These are phyloP conservation scores for Stictonetta naevosa DNA, from an alignment of 2,113 vertebrate species.

Conservation along the genomic window DNA sequence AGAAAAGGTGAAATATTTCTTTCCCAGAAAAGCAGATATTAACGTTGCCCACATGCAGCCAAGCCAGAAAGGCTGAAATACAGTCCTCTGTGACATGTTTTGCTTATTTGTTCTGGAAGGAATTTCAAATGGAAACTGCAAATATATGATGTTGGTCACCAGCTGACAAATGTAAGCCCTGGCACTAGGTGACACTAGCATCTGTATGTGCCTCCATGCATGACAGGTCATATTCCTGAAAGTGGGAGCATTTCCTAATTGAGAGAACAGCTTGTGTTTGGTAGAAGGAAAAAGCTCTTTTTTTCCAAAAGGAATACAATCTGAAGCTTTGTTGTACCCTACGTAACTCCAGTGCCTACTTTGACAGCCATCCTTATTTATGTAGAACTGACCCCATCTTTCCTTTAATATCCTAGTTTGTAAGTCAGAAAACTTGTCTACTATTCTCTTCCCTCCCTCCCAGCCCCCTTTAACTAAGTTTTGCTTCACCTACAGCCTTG, in stretches of 20 bases:
- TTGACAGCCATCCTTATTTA: neutral
- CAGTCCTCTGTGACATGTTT: neutral
- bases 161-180: neutral
- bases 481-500: neutral
- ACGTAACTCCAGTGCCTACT: neutral
- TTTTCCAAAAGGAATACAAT: neutral
- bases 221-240: neutral
- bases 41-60: rapidly evolving
- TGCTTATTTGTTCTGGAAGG: neutral
- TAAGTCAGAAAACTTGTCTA: neutral
- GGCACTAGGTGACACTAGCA: neutral
- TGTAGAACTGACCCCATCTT: neutral
- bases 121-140: neutral
- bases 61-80: neutral
- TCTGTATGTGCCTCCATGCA: neutral
- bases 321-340: neutral
- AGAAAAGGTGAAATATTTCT: neutral
- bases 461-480: neutral
- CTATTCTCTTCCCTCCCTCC: rapidly evolving
- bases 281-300: neutral
- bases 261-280: neutral
- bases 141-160: neutral
- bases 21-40: neutral
- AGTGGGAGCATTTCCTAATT: neutral
- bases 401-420: neutral